Conservation (phyloP, 2,888 invertebrate genomes). For the Microplitis deprimator region DNA sequence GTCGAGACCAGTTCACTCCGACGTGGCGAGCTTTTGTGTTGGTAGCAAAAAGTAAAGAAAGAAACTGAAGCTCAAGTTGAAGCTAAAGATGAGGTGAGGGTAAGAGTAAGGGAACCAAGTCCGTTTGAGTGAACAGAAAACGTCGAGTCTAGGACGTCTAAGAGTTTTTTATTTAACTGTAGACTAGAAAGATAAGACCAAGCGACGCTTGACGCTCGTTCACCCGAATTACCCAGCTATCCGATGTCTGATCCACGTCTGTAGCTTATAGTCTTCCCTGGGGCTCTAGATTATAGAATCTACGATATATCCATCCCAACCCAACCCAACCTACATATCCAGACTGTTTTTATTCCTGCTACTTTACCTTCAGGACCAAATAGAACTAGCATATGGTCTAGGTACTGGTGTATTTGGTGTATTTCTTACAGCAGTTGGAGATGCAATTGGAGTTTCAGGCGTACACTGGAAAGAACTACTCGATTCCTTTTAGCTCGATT, state of each 20-base stretch:
- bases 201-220: slow-evolving; percentile 40
- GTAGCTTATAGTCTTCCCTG: not conserved
- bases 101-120: not conserved
- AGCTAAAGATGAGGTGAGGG: too few relatives aligned
- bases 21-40: slow-evolving; percentile 11
- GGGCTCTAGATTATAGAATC: not conserved
- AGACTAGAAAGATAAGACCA: slow-evolving; percentile 25
- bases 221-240: slow-evolving; percentile 41
- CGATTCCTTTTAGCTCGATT: slow-evolving; percentile 1
- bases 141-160: slow-evolving; percentile 8
- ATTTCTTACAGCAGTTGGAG: too few relatives aligned
- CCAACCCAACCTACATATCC: not conserved
- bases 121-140: not conserved
- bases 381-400: too few relatives aligned
- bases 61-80: too few relatives aligned
- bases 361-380: not conserved
- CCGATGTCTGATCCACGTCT: slow-evolving; percentile 8
- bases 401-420: too few relatives aligned
- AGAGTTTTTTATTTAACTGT: slow-evolving; percentile 44
- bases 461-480: not conserved
- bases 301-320: not conserved
- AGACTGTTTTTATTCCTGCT: not conserved
- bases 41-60: not conserved
- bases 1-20: not conserved
- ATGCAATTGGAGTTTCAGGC: too few relatives aligned